These are phyloP conservation scores for Chromobotia macracanthus DNA, from an alignment of 2,797 vertebrate genomes.

Conservation along the genomic window DNA sequence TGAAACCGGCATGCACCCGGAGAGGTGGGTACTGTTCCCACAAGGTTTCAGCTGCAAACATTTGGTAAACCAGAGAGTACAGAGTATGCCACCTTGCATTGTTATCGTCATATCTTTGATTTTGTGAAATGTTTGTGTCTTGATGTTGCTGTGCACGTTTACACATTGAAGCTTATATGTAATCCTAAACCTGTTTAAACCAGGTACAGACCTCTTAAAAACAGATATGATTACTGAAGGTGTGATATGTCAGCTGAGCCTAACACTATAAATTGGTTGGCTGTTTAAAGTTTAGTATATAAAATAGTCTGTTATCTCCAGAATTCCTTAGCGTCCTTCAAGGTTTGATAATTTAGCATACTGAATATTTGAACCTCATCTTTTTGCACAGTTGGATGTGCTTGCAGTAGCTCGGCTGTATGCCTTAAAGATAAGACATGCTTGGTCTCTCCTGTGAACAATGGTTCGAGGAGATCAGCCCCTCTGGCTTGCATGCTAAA, in stretches of 20 bases:
- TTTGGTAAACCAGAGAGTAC: conserved; percentile 1
- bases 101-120: not conserved
- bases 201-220: too few relatives aligned
- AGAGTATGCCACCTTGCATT: not conserved
- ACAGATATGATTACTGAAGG: too few relatives aligned
- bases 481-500: conserved; percentile 65
- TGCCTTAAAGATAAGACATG: conserved; percentile 68
- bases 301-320: too few relatives aligned
- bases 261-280: too few relatives aligned
- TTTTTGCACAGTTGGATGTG: conserved; percentile 12
- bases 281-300: too few relatives aligned
- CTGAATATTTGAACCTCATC: conserved; percentile 44
- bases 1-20: conserved; percentile 34
- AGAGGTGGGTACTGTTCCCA: not conserved
- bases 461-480: conserved; percentile 58
- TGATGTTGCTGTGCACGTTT: too few relatives aligned
- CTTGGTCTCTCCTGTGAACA: conserved; percentile 63
- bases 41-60: conserved; percentile 31
- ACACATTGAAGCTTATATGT: too few relatives aligned
- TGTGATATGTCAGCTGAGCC: too few relatives aligned
- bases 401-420: not conserved
- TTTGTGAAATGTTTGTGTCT: not conserved
- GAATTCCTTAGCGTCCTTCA: too few relatives aligned
- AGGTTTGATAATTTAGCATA: conserved; percentile 50
- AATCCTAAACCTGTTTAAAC: too few relatives aligned